Conservation (phyloP, 2,888 invertebrate genomes). For the Liodrosophila aerea region DNA sequence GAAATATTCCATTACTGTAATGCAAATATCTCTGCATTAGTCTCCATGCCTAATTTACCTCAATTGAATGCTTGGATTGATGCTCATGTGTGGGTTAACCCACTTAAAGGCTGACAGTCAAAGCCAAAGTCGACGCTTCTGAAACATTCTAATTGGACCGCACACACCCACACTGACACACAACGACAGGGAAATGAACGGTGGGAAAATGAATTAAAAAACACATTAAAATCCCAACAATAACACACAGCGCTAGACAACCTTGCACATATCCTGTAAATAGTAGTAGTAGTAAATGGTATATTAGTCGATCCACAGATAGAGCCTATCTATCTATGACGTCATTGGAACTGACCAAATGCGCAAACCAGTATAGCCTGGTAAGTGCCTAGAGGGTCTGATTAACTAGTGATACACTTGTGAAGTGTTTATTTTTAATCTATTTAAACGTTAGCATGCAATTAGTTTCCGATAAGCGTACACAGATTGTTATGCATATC, state of each 20-base stretch:
- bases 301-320: slow-evolving; percentile 14
- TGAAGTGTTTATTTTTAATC: slow-evolving; percentile 13
- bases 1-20: not conserved
- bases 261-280: slow-evolving; percentile 48
- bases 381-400: slow-evolving; percentile 19
- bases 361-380: slow-evolving; percentile 50
- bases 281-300: too few species aligned
- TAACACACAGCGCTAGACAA: slow-evolving; percentile 27
- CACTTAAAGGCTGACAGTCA: slow-evolving; percentile 53
- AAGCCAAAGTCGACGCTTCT: slow-evolving; percentile 42
- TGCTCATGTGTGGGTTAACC: slow-evolving; percentile 46
- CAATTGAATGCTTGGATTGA: slow-evolving; percentile 53
- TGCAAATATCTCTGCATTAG: slow-evolving; percentile 3
- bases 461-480: not conserved
- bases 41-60: slow-evolving; percentile 32
- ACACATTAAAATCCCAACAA: slow-evolving; percentile 15
- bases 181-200: slow-evolving; percentile 16
- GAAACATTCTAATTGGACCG: slow-evolving; percentile 54
- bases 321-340: slow-evolving; percentile 52
- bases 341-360: slow-evolving; percentile 42
- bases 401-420: slow-evolving; percentile 6
- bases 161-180: slow-evolving; percentile 10
- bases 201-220: slow-evolving; percentile 45
- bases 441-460: not conserved
- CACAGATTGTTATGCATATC: not conserved